Conservation (phyloP, 1,140 invertebrate genomes). For the Chlorops oryzae region DNA sequence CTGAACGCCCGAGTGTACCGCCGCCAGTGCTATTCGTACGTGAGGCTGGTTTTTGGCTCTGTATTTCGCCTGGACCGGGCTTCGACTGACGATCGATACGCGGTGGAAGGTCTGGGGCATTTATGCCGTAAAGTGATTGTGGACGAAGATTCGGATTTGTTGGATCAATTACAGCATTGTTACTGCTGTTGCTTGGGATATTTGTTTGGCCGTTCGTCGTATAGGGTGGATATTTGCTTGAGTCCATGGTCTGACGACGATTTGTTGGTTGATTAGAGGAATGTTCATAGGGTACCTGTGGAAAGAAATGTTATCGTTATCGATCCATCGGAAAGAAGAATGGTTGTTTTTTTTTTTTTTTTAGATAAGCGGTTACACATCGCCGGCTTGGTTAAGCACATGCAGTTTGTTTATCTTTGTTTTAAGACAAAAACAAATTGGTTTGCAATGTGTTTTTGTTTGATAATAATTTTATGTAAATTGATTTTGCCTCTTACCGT, state of each 20-base stretch:
- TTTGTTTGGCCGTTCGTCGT: conserved; percentile 13
- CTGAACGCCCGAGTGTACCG: conserved; percentile 51
- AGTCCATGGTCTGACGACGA: conserved; percentile 39
- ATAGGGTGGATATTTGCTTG: conserved; percentile 35
- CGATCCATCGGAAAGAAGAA: no score
- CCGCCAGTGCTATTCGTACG: conserved; percentile 38
- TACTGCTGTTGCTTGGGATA: background rate
- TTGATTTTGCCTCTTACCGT: conserved; percentile 55
- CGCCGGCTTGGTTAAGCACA: background rate
- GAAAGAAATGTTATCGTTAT: conserved; percentile 2
- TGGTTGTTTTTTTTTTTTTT: conserved; percentile 19
- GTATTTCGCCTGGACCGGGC: conserved; percentile 50
- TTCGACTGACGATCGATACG: conserved; percentile 72
- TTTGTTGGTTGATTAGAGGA: conserved; percentile 29
- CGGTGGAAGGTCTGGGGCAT: conserved; percentile 74
- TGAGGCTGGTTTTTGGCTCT: conserved; percentile 31
- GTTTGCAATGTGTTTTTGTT: background rate
- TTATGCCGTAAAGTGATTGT: conserved; percentile 41
- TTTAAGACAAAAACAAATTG: conserved; percentile 1
- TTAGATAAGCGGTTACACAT: background rate
- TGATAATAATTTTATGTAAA: background rate
- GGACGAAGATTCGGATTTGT: conserved; percentile 20
- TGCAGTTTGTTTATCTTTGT: background rate
- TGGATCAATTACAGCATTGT: conserved; percentile 23
- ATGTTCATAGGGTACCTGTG: conserved; percentile 42